Percentiles rank a stretch among this genome's conserved stretches.
Evolutionary conservation across 2,113 vertebrate species (phyloP).

Genomic region (Empidonax alnorum): DNA sequence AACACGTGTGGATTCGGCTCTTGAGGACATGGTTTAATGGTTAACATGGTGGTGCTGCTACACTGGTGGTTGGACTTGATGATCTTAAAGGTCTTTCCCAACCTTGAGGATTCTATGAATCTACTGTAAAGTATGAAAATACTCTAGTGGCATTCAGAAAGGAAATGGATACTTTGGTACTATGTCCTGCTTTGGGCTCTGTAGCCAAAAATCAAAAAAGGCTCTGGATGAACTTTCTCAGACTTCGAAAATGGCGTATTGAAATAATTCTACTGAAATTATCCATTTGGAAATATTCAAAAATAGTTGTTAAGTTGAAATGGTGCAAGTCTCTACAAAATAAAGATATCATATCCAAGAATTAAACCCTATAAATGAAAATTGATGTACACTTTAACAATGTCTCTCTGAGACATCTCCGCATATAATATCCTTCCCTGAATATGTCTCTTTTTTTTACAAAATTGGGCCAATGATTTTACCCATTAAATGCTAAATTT

Average conservation of each 20-base stretch:
- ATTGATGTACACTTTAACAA: background rate
- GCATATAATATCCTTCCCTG: background rate
- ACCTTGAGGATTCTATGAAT: background rate
- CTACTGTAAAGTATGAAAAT: background rate
- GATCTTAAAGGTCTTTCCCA: background rate
- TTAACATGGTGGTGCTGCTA: background rate
- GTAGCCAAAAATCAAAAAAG: background rate
- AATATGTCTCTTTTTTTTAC: constrained; percentile 5
- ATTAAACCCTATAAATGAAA: background rate
- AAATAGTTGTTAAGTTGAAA: background rate
- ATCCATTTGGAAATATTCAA: background rate
- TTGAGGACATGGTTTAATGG: background rate
- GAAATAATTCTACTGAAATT: background rate
- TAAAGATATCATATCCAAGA: background rate
- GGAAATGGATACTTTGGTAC: background rate
- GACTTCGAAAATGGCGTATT: background rate
- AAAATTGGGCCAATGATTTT: constrained; percentile 5
- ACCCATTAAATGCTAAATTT: constrained; percentile 54
- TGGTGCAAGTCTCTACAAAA: background rate
- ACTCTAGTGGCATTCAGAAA: background rate
- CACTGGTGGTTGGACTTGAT: background rate
- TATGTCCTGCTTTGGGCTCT: background rate
- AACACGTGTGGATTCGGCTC: background rate
- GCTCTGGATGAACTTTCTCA: background rate
- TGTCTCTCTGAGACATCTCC: constrained; percentile 4